Percentiles rank a stretch among this genome's conserved stretches.
phyloP scores from a whole-genome alignment of 2,888 invertebrate species.

The Sarcophaga variegata region DNA sequence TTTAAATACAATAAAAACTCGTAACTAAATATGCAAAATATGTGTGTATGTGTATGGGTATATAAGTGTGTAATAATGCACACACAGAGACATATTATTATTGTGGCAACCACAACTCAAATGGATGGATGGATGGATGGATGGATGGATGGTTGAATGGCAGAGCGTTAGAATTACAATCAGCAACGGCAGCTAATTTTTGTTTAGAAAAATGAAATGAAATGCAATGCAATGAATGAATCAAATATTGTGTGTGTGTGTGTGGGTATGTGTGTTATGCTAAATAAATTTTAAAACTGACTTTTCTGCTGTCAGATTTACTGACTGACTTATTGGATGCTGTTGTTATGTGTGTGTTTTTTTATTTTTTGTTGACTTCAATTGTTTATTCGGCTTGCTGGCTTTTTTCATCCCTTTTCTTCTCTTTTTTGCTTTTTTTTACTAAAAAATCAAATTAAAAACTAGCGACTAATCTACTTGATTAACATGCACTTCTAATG shows the following conservation, averaged over 20 bases:
- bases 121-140: slow-evolving; percentile 14
- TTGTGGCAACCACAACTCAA: neutral
- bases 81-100: slow-evolving; percentile 1
- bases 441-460: slow-evolving; percentile 43
- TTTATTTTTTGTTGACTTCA: no score
- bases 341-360: no score
- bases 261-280: no score
- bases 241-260: neutral
- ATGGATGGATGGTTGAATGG: slow-evolving; percentile 17
- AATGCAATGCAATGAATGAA: slow-evolving; percentile 18
- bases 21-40: neutral
- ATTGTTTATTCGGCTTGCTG: no score
- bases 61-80: no score
- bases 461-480: slow-evolving; percentile 50
- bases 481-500: slow-evolving; percentile 18
- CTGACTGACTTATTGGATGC: no score
- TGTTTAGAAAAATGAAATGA: neutral
- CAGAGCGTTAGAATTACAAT: no score
- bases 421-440: neutral
- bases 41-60: no score
- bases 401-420: neutral
- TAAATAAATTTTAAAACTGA: no score
- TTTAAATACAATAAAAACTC: neutral
- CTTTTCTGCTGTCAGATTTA: no score
- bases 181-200: slow-evolving; percentile 12